phyloP scores from a whole-genome alignment of 2,113 vertebrate genomes.

The Alligator sinensis region DNA sequence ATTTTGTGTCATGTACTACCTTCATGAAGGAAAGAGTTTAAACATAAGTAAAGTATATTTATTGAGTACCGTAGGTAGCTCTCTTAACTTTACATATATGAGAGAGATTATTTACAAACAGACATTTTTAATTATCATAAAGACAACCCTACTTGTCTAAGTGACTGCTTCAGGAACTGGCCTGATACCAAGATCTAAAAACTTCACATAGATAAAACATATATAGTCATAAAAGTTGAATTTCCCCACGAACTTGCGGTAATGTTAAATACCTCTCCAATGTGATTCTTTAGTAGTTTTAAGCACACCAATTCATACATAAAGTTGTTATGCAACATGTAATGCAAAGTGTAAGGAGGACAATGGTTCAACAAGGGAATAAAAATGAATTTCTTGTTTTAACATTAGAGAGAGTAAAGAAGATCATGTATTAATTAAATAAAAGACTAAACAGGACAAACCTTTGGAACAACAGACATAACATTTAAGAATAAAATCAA shows the following conservation, averaged over 20 bases:
- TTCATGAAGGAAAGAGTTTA: neutral
- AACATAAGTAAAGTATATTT: neutral
- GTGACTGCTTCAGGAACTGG: neutral
- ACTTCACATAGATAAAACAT: constrained; percentile 11
- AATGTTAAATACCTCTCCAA: neutral
- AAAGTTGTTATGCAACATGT: neutral
- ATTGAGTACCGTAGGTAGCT: neutral
- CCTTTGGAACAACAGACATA: constrained; percentile 79
- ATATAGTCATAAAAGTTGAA: neutral
- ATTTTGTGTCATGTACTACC: neutral
- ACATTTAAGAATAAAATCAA: constrained; percentile 83
- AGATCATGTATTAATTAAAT: constrained; percentile 79
- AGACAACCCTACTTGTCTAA: neutral
- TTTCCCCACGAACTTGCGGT: neutral
- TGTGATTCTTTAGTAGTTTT: neutral
- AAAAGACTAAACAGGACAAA: constrained; percentile 82
- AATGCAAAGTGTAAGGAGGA: constrained; percentile 58
- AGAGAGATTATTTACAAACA: fast-evolving
- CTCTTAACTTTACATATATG: neutral
- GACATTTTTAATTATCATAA: neutral
- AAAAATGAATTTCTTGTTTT: constrained; percentile 73
- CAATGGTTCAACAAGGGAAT: constrained; percentile 73
- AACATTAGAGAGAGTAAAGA: constrained; percentile 72
- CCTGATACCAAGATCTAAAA: neutral
- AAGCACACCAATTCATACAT: neutral